Percentiles rank a stretch among this genome's conserved stretches.
phyloP scores from a whole-genome alignment of 2,797 vertebrate species.

The Capromys pilorides region DNA sequence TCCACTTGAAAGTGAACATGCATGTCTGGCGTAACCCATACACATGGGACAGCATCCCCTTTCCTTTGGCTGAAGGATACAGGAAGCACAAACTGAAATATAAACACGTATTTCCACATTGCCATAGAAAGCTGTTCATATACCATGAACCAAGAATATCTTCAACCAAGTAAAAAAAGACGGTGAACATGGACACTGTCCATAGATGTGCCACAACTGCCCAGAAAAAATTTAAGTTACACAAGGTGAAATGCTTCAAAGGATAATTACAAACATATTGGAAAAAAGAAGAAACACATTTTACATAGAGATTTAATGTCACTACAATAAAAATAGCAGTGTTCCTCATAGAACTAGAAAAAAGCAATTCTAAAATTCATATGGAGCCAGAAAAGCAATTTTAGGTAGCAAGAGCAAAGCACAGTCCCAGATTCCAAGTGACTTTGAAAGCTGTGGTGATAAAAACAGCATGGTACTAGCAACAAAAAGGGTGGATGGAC shows the following conservation, averaged over 20 bases:
- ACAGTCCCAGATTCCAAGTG: not conserved
- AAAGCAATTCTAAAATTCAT: not conserved
- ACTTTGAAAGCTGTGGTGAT: not conserved
- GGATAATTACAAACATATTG: not conserved
- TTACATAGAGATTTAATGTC: not conserved
- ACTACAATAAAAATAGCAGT: not conserved
- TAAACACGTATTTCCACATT: not conserved
- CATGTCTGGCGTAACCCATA: too few relatives aligned
- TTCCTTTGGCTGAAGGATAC: not conserved
- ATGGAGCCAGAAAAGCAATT: not conserved
- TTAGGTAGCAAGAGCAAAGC: not conserved
- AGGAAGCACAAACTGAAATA: not conserved
- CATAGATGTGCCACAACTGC: not conserved
- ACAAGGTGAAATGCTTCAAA: not conserved
- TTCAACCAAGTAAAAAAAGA: not conserved
- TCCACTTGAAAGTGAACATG: not conserved
- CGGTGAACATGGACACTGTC: not conserved
- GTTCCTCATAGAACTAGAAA: not conserved
- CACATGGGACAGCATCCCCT: accelerated
- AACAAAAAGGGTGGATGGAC: not conserved
- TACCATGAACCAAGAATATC: not conserved
- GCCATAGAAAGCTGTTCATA: not conserved
- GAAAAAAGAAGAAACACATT: not conserved
- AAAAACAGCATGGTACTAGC: not conserved
- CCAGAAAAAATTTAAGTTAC: not conserved